phyloP scores from a whole-genome alignment of 2,113 vertebrate species.

The Tursiops truncatus region DNA sequence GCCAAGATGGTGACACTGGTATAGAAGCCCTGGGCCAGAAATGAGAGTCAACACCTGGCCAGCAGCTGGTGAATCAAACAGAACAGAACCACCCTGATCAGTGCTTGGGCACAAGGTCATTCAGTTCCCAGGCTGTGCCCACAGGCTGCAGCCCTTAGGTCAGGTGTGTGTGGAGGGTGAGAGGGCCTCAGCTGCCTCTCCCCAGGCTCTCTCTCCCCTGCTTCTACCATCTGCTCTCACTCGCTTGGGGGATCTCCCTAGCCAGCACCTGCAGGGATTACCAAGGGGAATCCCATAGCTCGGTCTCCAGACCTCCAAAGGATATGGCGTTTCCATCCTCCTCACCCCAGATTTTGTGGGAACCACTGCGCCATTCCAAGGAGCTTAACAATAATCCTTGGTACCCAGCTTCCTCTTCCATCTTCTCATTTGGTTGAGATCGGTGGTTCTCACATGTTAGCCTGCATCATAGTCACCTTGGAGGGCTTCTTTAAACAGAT shows the following conservation, averaged over 20 bases:
- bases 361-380: neutral
- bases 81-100: neutral
- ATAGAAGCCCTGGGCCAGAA: neutral
- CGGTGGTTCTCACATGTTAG: neutral
- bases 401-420: neutral
- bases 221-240: neutral
- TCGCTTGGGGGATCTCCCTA: neutral
- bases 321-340: neutral
- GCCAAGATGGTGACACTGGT: neutral
- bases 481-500: neutral
- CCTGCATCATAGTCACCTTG: too few relatives aligned
- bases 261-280: neutral
- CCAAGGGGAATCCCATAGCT: neutral
- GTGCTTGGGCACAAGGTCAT: neutral
- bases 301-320: neutral
- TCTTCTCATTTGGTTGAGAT: neutral
- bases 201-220: neutral
- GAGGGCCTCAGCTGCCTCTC: neutral
- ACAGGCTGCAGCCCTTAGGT: neutral
- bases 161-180: neutral
- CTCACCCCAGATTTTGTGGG: neutral
- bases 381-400: neutral
- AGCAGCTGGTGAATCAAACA: neutral
- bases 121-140: too few relatives aligned
- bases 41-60: neutral